Base-by-base conservation (phyloP, 2,888 invertebrate species). In the Andrena bucephala region DNA sequence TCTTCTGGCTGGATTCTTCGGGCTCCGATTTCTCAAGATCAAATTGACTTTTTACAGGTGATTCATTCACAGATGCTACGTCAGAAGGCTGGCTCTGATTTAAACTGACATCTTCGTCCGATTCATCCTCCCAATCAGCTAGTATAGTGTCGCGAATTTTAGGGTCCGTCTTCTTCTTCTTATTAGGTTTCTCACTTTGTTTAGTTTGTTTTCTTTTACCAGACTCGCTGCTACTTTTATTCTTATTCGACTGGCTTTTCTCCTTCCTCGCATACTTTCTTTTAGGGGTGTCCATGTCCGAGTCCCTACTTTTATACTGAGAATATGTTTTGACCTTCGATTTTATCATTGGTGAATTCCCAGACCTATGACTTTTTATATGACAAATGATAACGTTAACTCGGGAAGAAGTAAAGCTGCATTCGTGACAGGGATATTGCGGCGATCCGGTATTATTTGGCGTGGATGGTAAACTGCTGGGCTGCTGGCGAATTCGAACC, bases 111-210 rank as follows among this genome's bases (percentile, higher is more conserved):
- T 94, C 93, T 36, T 95, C 95, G 54, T 95, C 94, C 24, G 95
- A 95, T 79, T 95, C 96, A 88, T 97, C 97, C 84, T 96, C 96
- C 97, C 97, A 97, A 91, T 97, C 97, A 0, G 97, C 97, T 77
- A 97, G 93, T 60, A 97, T 94, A 87, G 96, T 96, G 76, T 95
- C 96, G 80, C 96, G 96, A 86, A 97, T 95, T 92, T 96, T 96
- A 77, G 95, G 95, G 92, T 95, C 95, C 52, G 95, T 95, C 92
- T 96, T 96, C 72, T 93, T 92, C 88, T 96, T 96, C 31, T 94
- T 94, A 57, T 77, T 87, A 29, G 85, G 68, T 77, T 93, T 92
- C 2, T 94, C 94, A 5, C 60, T 80, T 42, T 91, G 91, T 77
- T 93, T 93, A 5, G 79, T 72, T 29, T 89, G 87, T 75, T 93